Evolutionary conservation across 2,797 vertebrate species (phyloP), one percentile per base, ranked within the genome.

Genomic region (Trachops cirrhosus): DNA sequence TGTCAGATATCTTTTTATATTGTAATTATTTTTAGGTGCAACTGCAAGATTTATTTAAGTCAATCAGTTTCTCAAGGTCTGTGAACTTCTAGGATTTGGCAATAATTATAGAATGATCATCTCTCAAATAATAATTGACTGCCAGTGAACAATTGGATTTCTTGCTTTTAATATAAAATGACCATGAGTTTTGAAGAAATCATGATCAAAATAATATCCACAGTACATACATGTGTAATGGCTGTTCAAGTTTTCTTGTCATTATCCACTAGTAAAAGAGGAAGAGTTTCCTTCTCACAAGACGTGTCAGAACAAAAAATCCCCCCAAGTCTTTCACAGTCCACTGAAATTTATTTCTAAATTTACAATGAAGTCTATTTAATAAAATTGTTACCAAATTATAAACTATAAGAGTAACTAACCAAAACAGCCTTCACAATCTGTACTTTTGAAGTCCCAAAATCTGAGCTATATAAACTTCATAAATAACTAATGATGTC

Each of bases 391-490:
- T 71, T 52, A 84, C 24, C 77, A 52, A 41, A 77, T 89, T 87
- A 48, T 18, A 24, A 39, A 37, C 2, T 18, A 10, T 21, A 15
- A 83, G n/a, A 64, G 2, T 34, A 80, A 89, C 71, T 48, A 39
- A 82, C 19, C 77, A 37, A 80, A 50, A 32, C 1, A 21, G 18
- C 73, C 3, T 92, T 95, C 18, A 41, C 37, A 39, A 88, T 80
- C 62, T 91, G 7, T 87, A 70, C 79, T 91, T 86, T n/a, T 62
- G 67, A 92, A 94, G 52, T 67, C 67, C 92, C 9, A 77, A 77
- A 39, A 93, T 80, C 5, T 91, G 22, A 88, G 29, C 29, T 48
- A 59, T 1, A 22, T 52, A 54, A 37, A 85, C 9, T 73, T 86
- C 54, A 48, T 80, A 88, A 94, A 80, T 85, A 91, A 74, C 2